phyloP scores from a whole-genome alignment of 2,113 vertebrate genomes.

The Psilopsiagon aymara region DNA sequence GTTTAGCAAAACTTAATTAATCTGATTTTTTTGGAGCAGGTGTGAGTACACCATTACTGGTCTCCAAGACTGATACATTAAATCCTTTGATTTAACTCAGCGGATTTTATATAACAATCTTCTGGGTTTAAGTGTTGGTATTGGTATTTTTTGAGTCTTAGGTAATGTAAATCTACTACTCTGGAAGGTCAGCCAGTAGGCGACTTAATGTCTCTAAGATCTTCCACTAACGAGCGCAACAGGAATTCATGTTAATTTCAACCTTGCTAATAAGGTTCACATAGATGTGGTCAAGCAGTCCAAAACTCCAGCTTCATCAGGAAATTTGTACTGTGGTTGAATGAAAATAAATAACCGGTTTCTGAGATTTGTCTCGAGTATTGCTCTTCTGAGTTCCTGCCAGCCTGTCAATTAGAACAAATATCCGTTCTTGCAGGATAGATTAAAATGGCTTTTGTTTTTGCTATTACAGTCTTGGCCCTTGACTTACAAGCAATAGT shows the following conservation, averaged over 20 bases:
- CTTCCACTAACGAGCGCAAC: constrained; percentile 29
- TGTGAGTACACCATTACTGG: background rate
- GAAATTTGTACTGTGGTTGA: constrained; percentile 6
- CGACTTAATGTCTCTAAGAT: constrained; percentile 46
- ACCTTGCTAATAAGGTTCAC: constrained; percentile 21
- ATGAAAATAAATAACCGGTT: background rate
- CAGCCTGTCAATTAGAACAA: constrained; percentile 8
- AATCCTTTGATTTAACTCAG: background rate
- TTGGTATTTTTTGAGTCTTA: constrained; percentile 13
- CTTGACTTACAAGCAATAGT: background rate
- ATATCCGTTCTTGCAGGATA: constrained; percentile 1
- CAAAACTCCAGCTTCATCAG: constrained; percentile 3
- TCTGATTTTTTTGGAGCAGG: background rate
- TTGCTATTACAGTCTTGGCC: background rate
- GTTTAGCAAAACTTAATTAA: background rate
- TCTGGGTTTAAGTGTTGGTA: background rate
- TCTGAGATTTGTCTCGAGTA: constrained; percentile 2
- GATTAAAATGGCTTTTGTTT: constrained; percentile 18
- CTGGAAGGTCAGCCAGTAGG: constrained; percentile 35
- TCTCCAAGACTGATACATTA: background rate
- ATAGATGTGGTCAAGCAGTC: constrained; percentile 51
- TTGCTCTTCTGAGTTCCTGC: constrained; percentile 3
- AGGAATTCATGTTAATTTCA: constrained; percentile 48
- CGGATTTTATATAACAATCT: background rate
- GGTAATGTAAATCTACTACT: constrained; percentile 12